Evolutionary conservation across 2,888 invertebrate genomes (phyloP), one percentile per base, ranked within the genome.

Genomic region (Ornithoptera priamus): DNA sequence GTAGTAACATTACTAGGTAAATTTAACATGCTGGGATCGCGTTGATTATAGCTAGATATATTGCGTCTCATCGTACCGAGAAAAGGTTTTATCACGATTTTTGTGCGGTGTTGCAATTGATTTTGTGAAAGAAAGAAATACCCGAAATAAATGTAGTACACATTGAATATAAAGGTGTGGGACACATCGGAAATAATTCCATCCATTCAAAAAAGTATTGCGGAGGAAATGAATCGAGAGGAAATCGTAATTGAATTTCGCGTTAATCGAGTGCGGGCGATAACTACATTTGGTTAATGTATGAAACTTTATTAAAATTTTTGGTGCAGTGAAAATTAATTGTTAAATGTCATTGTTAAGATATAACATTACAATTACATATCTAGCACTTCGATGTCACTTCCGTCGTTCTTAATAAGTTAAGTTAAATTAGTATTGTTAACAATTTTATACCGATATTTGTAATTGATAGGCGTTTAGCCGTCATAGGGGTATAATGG

Each of bases 231-330:
- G 60, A 68, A 70, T 58, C 66, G 63, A 59, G 64, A 71, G 65
- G 68, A 71, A 65, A 70, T 62, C 68, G 68, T 70, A 72, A 74
- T 71, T 72, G 71, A 71, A 75, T 74, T 73, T 65, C 66, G 65
- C 57, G 56, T 70, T 72, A 72, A 70, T 70, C 70, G 56, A 67
- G 36, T 70, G 63, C 67, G 56, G 67, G 70, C 56, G 53, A 67
- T 70, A 67, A 70, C 70, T 67, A 60, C 24, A 42, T 67, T 70
- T 46, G 62, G 61, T 57, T 69, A 69, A 69, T 69, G 58, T 46
- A 5, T n/a, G 57, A 36, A 62, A 56, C 50, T 66, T 66, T 58
- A 68, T 64, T 68, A 69, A 65, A 62, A 58, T 7, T 36, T 58
- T 42, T 65, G 36, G 8, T 42, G 61, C 57, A 46, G 22, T 42